Evolutionary conservation across 2,888 invertebrate genomes (phyloP).

Genomic region (Sarcophaga variegata): DNA sequence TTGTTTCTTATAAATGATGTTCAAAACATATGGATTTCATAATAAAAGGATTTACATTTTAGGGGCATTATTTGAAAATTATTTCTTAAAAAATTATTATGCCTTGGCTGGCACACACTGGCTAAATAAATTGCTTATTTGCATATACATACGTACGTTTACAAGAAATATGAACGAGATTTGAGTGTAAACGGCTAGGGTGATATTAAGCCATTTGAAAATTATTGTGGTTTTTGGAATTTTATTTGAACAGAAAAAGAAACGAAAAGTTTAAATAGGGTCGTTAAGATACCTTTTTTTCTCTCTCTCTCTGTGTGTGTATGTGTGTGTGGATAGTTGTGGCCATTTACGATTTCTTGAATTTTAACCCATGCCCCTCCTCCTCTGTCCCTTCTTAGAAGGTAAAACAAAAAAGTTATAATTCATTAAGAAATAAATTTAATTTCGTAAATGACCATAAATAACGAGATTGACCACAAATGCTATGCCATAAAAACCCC

Average conservation of each 20-base stretch:
- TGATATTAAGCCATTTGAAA: conserved; percentile 30
- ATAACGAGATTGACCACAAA: neutral
- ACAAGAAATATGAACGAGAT: neutral
- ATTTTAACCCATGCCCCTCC: neutral
- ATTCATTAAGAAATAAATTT: conserved; percentile 66
- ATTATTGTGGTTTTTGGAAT: conserved; percentile 26
- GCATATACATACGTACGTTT: too few species aligned
- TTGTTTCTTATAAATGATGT: conserved; percentile 40
- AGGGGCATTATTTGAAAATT: conserved; percentile 9
- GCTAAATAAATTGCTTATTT: neutral
- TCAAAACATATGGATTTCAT: conserved; percentile 39
- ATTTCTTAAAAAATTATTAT: neutral
- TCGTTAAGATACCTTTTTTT: conserved; percentile 43
- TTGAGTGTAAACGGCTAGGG: conserved; percentile 19
- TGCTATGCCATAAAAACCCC: too few species aligned
- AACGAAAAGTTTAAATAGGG: conserved; percentile 54
- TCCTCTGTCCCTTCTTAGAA: too few species aligned
- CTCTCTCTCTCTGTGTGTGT: conserved; percentile 20
- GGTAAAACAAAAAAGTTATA: conserved; percentile 61
- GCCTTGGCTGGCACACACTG: neutral
- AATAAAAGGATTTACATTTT: conserved; percentile 24
- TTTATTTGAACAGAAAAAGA: neutral
- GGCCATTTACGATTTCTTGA: conserved; percentile 15
- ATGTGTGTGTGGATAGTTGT: conserved; percentile 19
- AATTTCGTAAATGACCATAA: neutral